Conservation (phyloP, 1,140 invertebrate genomes). For the Caenorhabditis elegans region WBcel235 BX284604.4:10085001-10085500, state of each 20-base stretch:
- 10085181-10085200: conserved; percentile 38
- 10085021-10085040: conserved; percentile 58
- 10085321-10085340: conserved; percentile 44
- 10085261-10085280: conserved; percentile 61
- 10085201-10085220: conserved; percentile 47
- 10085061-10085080: conserved; percentile 51
- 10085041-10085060: conserved; percentile 55
- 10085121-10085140: too few species aligned
- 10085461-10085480: conserved; percentile 14
- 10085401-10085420: conserved; percentile 49
- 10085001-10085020: conserved; percentile 57
- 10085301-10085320: conserved; percentile 41
- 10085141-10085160: neutral
- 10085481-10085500: conserved; percentile 21
- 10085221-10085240: conserved; percentile 60
- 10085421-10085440: conserved; percentile 43
- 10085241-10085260: conserved; percentile 64
- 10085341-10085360: conserved; percentile 40
- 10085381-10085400: conserved; percentile 47
- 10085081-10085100: conserved; percentile 47
- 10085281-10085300: conserved; percentile 45
- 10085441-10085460: conserved; percentile 1
- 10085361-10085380: conserved; percentile 49
- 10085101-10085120: conserved; percentile 40
- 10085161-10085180: conserved; percentile 11